Conservation (phyloP, 2,888 invertebrate genomes). For the Leucophenga maculata region DNA sequence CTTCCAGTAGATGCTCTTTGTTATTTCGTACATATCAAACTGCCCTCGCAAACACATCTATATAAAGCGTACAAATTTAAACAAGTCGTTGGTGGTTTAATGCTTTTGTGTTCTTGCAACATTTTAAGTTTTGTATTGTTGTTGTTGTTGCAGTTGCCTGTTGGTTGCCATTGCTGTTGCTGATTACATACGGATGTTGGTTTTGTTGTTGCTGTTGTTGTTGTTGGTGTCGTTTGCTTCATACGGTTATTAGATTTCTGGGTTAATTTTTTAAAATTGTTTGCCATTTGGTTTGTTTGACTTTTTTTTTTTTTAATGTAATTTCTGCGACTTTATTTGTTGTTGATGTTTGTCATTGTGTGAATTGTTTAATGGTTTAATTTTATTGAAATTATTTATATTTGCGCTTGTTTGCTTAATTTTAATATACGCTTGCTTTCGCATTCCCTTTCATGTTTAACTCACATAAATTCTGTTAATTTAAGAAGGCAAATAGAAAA, state of each 20-base stretch:
- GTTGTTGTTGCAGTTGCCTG: conserved; percentile 18
- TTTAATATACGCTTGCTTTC: background rate
- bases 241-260: conserved; percentile 65
- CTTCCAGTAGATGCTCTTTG: too few relatives aligned
- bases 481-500: conserved; percentile 46
- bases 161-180: background rate
- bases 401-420: too few relatives aligned
- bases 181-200: conserved; percentile 20
- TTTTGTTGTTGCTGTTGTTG: conserved; percentile 27
- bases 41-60: too few relatives aligned
- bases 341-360: conserved; percentile 16
- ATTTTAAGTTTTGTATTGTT: conserved; percentile 15
- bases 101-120: too few relatives aligned
- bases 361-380: conserved; percentile 1
- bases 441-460: conserved; percentile 31
- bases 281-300: conserved; percentile 38
- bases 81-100: too few relatives aligned
- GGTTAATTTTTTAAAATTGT: conserved; percentile 59
- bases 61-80: too few relatives aligned
- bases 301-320: background rate
- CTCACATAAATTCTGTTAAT: conserved; percentile 34
- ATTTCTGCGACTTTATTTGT: conserved; percentile 21
- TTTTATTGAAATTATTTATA: background rate
- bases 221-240: conserved; percentile 33
- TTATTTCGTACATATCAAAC: too few relatives aligned